Evolutionary conservation across 2,888 invertebrate species (phyloP), one percentile per base, ranked within the genome.

Genomic region (Campopleginae sp.): DNA sequence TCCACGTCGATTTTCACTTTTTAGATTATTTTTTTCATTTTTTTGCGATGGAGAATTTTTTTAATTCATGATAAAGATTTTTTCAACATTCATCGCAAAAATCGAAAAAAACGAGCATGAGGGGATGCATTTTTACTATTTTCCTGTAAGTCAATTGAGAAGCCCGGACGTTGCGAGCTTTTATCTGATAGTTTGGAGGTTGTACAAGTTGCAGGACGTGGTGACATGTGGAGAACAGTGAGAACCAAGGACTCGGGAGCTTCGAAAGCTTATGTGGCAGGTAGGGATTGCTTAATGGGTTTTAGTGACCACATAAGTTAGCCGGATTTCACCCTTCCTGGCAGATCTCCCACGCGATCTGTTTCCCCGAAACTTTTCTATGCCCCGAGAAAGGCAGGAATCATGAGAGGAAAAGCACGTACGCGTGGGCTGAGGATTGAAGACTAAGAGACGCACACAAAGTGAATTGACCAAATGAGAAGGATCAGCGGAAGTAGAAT

Each of bases 401-500:
- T 6, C 27, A 27, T 27, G 5, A 27, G 58, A 58, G 27, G 58
- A 14, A 12, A 44, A 10, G 27, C 12, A 58, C 31, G 10, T 19
- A 17, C 63, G 27, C 63, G 27, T 44, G 8, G 8, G 23, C 8
- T 58, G 46, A 61, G 12, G 12, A 14, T 31, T 23, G 48, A 46
- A 46, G 54, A 7, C 23, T 23, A 31, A 48, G 46, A 66, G 42
- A 58, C 23, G n/a, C 7, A 51, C 23, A 23, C 12, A 51, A 33
- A 23, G 54, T 71, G 12, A 66, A 66, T 46, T 71, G 54, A 27
- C 33, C 27, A 63, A 66, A 48, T 58, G 42, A 58, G 58, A 58
- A 71, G 80, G 44, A 74, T 80, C 48, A 19, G 48, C 19, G 71
- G 61, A 72, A 68, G 66, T 66, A 80, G 72, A 77, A 72, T 46